Conservation (phyloP, 2,113 vertebrate species). For the Istiophorus platypterus region DNA sequence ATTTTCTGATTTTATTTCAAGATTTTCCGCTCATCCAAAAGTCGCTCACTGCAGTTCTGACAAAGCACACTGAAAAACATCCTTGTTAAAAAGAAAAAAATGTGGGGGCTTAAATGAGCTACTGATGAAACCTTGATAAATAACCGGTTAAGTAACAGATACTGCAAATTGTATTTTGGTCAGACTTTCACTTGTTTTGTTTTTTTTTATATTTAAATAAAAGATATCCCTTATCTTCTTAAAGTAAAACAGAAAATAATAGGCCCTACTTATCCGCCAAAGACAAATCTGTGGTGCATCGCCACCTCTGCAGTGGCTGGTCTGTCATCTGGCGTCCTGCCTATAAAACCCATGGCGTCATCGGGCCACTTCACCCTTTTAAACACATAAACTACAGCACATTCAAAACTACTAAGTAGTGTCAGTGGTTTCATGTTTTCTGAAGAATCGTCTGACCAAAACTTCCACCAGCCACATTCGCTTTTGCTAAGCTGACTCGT, state of each 20-base stretch:
- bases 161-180: background rate
- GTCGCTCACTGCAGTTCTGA: no score
- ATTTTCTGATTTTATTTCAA: no score
- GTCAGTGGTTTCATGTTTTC: slow-evolving; percentile 13
- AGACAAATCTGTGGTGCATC: background rate
- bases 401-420: background rate
- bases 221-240: no score
- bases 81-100: background rate
- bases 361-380: slow-evolving; percentile 24
- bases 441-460: no score
- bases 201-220: background rate
- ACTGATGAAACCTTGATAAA: background rate
- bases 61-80: no score
- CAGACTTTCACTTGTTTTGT: no score
- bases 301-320: background rate
- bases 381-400: slow-evolving; percentile 42
- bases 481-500: background rate
- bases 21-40: no score
- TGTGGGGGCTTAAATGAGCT: background rate
- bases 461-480: background rate
- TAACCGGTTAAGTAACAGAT: background rate
- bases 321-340: background rate
- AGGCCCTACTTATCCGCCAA: background rate
- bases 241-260: background rate
- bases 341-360: background rate